These are phyloP conservation scores for Hyalella azteca DNA, from an alignment of 2,888 invertebrate species.

Conservation along the genomic window DNA sequence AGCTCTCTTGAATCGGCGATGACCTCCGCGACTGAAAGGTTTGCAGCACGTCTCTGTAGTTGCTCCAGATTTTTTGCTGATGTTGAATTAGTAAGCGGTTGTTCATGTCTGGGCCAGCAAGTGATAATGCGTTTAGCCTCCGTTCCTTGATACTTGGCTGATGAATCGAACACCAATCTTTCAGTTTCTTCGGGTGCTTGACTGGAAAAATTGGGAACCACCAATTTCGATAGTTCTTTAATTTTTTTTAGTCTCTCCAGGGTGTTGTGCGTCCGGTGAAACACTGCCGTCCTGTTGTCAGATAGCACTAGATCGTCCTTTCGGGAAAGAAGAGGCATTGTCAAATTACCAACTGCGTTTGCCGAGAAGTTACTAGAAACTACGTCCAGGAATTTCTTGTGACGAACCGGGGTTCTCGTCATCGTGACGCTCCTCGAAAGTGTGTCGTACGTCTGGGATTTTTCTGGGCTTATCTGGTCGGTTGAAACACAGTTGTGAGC, in stretches of 20 bases:
- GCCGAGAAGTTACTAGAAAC: not conserved
- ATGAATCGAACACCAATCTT: not conserved
- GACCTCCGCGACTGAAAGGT: too few species aligned
- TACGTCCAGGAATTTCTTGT: not conserved
- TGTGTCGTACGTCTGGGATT: too few species aligned
- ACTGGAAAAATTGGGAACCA: not conserved
- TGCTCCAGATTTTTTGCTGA: too few species aligned
- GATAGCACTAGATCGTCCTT: not conserved
- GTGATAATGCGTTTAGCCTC: not conserved
- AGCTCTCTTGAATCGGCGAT: too few species aligned
- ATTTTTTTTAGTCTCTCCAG: not conserved
- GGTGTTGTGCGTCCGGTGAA: not conserved
- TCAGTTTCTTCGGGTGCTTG: not conserved
- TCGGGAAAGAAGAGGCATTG: not conserved
- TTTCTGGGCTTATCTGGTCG: too few species aligned
- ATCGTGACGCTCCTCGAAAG: not conserved
- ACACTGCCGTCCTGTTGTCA: not conserved
- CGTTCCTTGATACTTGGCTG: not conserved
- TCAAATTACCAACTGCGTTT: not conserved
- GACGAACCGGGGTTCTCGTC: not conserved
- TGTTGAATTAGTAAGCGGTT: not conserved
- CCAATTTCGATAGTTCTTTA: not conserved
- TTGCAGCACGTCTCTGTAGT: too few species aligned
- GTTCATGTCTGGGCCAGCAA: not conserved
- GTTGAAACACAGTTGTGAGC: too few species aligned